Conservation (phyloP, 2,888 invertebrate genomes). For the Lasioglossum morio region DNA sequence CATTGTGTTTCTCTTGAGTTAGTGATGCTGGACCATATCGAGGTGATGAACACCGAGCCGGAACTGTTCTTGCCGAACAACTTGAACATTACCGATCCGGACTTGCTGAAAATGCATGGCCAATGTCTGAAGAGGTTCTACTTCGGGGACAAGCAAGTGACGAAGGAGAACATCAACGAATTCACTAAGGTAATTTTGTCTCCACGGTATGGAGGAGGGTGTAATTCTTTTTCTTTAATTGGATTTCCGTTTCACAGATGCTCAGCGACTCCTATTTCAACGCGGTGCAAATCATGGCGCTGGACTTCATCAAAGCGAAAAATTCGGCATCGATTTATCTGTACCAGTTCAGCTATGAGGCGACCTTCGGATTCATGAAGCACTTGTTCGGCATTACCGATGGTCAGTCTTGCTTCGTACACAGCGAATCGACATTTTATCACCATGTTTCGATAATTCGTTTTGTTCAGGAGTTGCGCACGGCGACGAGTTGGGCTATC, state of each 20-base stretch:
- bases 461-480: slow-evolving; percentile 83
- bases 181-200: slow-evolving; percentile 44
- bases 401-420: slow-evolving; percentile 13
- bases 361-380: slow-evolving; percentile 77
- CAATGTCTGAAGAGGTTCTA: slow-evolving; percentile 77
- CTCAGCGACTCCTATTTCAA: slow-evolving; percentile 73
- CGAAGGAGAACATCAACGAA: slow-evolving; percentile 67
- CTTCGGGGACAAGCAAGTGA: slow-evolving; percentile 76
- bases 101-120: slow-evolving; percentile 64
- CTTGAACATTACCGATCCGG: slow-evolving; percentile 77
- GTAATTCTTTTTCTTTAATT: too few relatives aligned
- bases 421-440: too few relatives aligned
- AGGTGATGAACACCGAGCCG: slow-evolving; percentile 75
- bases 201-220: too few relatives aligned
- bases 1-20: slow-evolving; percentile 3
- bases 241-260: slow-evolving; percentile 69
- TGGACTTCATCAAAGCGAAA: slow-evolving; percentile 74
- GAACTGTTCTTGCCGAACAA: slow-evolving; percentile 78
- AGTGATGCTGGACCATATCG: slow-evolving; percentile 72
- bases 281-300: slow-evolving; percentile 67
- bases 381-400: slow-evolving; percentile 67
- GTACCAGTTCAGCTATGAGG: slow-evolving; percentile 76
- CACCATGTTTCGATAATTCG: background rate
- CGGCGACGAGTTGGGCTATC: slow-evolving; percentile 85
- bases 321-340: slow-evolving; percentile 77